Evolutionary conservation across 2,113 vertebrate species (phyloP).

Genomic region (Piaya cayana): DNA sequence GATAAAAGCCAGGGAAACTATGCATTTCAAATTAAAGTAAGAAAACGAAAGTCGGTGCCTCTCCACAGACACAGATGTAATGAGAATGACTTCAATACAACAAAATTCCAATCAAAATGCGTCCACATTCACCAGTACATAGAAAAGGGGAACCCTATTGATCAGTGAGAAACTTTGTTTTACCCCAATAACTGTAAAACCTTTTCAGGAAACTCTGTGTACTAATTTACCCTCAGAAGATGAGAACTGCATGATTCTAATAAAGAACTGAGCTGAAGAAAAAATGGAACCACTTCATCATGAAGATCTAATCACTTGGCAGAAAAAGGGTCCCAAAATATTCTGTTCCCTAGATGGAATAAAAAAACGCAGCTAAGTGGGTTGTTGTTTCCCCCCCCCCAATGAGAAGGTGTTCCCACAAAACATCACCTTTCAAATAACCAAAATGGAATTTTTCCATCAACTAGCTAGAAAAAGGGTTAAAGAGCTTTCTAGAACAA

Average conservation of each 20-base stretch:
- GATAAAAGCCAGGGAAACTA: not conserved
- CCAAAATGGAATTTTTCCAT: not conserved
- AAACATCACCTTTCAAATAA: not conserved
- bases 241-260: not conserved
- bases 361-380: not conserved
- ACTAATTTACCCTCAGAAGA: not conserved
- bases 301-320: not conserved
- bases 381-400: not conserved
- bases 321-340: not conserved
- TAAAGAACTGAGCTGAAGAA: not conserved
- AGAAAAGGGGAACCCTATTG: not conserved
- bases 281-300: not conserved
- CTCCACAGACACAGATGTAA: not conserved
- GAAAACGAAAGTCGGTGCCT: slow-evolving; percentile 1
- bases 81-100: not conserved
- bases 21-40: not conserved
- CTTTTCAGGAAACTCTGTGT: not conserved
- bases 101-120: not conserved
- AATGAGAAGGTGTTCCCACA: not conserved
- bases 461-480: not conserved
- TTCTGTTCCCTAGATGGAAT: not conserved
- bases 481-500: not conserved
- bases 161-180: not conserved
- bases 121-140: not conserved
- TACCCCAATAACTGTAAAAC: not conserved